Conservation (phyloP, 2,113 vertebrate species). For the Gallinago paraguaiae region DNA sequence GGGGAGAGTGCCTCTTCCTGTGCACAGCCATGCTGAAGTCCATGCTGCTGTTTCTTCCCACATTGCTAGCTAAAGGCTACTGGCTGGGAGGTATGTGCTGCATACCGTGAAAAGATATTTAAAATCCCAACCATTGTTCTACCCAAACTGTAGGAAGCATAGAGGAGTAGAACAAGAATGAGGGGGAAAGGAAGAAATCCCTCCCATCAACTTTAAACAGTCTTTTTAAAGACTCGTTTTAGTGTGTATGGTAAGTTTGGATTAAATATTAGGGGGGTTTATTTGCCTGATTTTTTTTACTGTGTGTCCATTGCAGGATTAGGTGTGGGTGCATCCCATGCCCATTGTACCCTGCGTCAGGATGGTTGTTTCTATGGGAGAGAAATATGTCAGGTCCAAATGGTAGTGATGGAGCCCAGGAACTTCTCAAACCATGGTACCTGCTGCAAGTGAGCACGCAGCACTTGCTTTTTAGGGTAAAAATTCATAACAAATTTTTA, state of each 20-base stretch:
- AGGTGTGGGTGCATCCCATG: background rate
- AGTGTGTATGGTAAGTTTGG: background rate
- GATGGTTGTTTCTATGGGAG: background rate
- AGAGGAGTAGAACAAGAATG: background rate
- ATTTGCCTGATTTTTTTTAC: background rate
- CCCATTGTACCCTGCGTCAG: background rate
- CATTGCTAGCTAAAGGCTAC: background rate
- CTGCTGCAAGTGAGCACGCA: background rate
- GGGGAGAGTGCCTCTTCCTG: rapidly evolving
- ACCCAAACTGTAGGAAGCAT: background rate
- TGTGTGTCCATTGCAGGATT: background rate
- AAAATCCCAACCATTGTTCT: background rate
- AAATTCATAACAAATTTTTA: background rate
- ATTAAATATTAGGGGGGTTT: background rate
- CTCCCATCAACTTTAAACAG: background rate
- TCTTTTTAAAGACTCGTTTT: background rate
- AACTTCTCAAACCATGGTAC: background rate
- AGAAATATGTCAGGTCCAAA: background rate
- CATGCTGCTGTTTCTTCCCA: background rate
- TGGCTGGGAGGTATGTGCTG: background rate
- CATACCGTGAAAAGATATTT: background rate
- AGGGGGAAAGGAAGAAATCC: background rate
- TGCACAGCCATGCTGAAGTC: background rate
- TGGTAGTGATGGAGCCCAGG: rapidly evolving
- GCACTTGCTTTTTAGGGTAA: background rate